phyloP scores from a whole-genome alignment of 2,113 vertebrate genomes.

The Sinocyclocheilus maitianheensis region DNA sequence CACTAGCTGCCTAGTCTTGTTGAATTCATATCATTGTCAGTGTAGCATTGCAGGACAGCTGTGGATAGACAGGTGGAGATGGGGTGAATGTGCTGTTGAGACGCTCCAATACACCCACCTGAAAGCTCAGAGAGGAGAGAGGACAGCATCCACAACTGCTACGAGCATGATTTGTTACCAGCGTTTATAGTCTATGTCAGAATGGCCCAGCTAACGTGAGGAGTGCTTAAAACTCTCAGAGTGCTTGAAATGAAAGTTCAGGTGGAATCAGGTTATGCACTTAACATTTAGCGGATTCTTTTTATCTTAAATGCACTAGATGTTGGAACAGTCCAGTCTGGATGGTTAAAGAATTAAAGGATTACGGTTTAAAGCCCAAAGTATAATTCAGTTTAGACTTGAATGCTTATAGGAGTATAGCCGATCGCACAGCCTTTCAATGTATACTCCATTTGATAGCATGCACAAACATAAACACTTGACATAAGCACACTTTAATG shows the following conservation, averaged over 20 bases:
- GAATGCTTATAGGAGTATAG: neutral
- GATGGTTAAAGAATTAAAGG: neutral
- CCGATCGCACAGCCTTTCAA: neutral
- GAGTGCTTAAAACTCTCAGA: conserved; percentile 20
- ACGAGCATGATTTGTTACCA: conserved; percentile 52
- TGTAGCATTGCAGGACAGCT: conserved; percentile 45
- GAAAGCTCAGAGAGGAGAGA: conserved; percentile 47
- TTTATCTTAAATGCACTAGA: neutral
- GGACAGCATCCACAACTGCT: conserved; percentile 25
- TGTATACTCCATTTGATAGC: neutral
- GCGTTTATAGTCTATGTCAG: conserved; percentile 49
- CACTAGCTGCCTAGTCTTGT: conserved; percentile 12
- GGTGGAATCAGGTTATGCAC: neutral
- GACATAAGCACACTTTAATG: neutral
- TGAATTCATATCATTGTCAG: conserved; percentile 16
- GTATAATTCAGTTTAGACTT: neutral
- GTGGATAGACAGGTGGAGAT: conserved; percentile 35
- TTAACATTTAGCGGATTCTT: neutral
- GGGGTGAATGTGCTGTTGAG: conserved; percentile 20
- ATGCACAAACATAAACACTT: neutral
- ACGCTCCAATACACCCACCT: conserved; percentile 55
- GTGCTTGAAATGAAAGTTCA: conserved; percentile 33
- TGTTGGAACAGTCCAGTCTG: neutral
- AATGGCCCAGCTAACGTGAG: conserved; percentile 36
- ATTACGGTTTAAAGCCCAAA: neutral